phyloP scores from a whole-genome alignment of 2,797 vertebrate species.

The Danio kyathit region DNA sequence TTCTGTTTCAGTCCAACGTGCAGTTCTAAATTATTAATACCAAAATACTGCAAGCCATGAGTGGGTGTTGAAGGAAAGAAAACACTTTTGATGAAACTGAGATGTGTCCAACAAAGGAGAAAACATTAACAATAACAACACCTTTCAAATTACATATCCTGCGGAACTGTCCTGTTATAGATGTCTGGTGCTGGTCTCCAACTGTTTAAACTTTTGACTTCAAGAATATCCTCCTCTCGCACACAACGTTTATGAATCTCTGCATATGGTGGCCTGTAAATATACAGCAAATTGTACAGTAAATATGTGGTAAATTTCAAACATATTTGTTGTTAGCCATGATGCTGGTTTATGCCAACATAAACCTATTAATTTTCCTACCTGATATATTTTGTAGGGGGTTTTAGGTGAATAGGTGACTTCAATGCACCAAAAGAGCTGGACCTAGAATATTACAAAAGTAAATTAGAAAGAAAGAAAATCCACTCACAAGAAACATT shows the following conservation, averaged over 20 bases:
- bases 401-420: constrained; percentile 44
- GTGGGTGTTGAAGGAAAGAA: background rate
- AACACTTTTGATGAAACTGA: background rate
- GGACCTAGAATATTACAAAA: constrained; percentile 6
- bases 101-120: background rate
- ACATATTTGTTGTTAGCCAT: background rate
- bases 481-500: background rate
- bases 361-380: constrained; percentile 24
- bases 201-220: constrained; percentile 54
- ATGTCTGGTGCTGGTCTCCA: constrained; percentile 58
- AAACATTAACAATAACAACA: background rate
- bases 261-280: constrained; percentile 43
- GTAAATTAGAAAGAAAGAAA: background rate
- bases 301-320: background rate
- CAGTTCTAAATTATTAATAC: background rate
- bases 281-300: constrained; percentile 13
- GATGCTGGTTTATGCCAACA: background rate
- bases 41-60: background rate
- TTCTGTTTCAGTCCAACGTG: background rate
- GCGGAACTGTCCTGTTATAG: constrained; percentile 1
- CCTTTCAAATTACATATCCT: constrained; percentile 17
- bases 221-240: constrained; percentile 56
- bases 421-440: constrained; percentile 26
- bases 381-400: constrained; percentile 12
- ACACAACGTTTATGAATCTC: constrained; percentile 49